Base-by-base conservation (phyloP, 2,797 vertebrate genomes). In the Bradypodion pumilum region DNA sequence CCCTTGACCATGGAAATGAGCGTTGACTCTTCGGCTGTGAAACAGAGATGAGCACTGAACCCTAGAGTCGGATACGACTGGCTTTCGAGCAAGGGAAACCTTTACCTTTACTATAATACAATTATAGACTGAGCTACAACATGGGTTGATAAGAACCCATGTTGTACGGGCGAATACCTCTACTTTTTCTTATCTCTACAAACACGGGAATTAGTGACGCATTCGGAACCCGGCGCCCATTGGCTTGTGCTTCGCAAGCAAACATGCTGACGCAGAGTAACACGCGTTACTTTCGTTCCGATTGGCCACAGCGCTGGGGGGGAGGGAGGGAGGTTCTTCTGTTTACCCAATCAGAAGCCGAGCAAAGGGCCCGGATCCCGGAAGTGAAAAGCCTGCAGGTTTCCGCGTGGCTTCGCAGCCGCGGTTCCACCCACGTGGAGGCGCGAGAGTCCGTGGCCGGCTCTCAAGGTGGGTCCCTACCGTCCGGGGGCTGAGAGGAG, bases 271-370 rank as follows among this genome's bases (percentile, higher is more conserved):
- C 15, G 52, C 19, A 4, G 15, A 5, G 5, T 49, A 10, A 1
- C 12, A 2, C 15, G 5, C 52, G 5, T 23, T 4, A 32, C 23
- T 5, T 19, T 10, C 29, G 9, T 1, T 35, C 72, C 44, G 5
- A 75, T 82, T 29, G 44, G 32, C 4, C 29, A 21, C 21, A 10
- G n/a, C 27, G 32, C 1, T 2, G 6, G 16, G 2, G 19, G 3
- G 3, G n/a, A n/a, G n/a, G n/a, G n/a, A n/a, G n/a, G n/a, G n/a
- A 3, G 13, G 3, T 0, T 1, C 4, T 21, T 1, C 3, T 2
- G 5, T 52, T n/a, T 52, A 25, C 13, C 78, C 83, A 80, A 80
- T 85, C 70, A 13, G 70, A 40, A 59, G 1, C 12, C 69, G 63
- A 3, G 16, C 0, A 6, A n/a, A n/a, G 6, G 2, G 0, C 0